A percentile compares a stretch with the other conserved stretches of the same genome.
Conservation (phyloP, 2,888 invertebrate genomes). For the Luperina testacea region DNA sequence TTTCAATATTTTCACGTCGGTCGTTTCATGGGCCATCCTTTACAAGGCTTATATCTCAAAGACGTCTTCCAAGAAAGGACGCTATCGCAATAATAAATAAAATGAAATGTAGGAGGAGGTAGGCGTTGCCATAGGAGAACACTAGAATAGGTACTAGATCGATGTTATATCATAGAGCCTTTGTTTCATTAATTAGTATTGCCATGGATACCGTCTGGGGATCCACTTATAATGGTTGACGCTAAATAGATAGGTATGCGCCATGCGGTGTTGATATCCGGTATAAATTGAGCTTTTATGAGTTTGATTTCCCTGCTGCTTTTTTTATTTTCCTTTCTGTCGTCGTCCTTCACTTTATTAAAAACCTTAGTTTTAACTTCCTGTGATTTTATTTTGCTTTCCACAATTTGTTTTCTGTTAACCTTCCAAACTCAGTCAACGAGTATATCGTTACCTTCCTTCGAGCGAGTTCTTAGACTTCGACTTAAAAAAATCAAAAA, state of each 20-base stretch:
- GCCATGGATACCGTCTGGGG: slow-evolving; percentile 7
- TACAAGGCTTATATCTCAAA: not conserved
- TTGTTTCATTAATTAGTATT: not conserved
- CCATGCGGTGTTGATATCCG: no score
- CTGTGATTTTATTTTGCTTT: not conserved
- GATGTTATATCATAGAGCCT: not conserved
- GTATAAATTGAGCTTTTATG: not conserved
- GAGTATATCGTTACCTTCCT: not conserved
- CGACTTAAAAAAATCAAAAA: not conserved
- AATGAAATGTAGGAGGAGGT: not conserved
- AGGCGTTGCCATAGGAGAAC: not conserved
- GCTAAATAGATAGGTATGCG: not conserved
- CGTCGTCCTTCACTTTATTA: not conserved
- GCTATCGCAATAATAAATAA: not conserved
- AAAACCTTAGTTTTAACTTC: not conserved
- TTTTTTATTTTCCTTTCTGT: not conserved
- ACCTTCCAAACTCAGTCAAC: not conserved
- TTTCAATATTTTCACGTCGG: not conserved
- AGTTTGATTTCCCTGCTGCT: not conserved
- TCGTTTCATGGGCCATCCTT: not conserved
- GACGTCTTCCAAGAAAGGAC: not conserved
- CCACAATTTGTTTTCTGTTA: not conserved
- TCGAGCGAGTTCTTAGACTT: not conserved
- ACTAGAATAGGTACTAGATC: not conserved
- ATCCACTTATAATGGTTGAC: not conserved